Base-by-base conservation (phyloP, 2,797 vertebrate species). In the Hoplostethus mediterraneus region DNA sequence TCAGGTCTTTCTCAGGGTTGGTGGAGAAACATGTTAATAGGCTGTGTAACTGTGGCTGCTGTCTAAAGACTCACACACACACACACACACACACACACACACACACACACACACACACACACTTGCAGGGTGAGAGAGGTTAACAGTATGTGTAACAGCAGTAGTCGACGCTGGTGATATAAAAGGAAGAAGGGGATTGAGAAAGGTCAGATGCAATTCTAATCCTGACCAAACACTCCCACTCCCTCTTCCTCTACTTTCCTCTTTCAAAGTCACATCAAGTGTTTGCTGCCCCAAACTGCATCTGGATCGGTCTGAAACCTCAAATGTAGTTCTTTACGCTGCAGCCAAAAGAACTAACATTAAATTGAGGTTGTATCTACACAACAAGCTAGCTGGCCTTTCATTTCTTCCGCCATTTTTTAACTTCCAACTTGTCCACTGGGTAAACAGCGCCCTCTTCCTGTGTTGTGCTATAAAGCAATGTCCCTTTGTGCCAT, bases 141-240 rank as follows among this genome's bases (percentile, higher is more conserved):
- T 72, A 82, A 83, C 69, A 63, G 67, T 4, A 21, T 75, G 69
- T 63, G 63, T 78, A 55, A 77, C 78, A 80, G 63, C 63, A 67
- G 67, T n/a, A 63, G 75, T 65, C 79, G 63, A 49, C 67, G 73
- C 36, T 62, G 64, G 64, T 73, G 57, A 42, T 49, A 62, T 66
- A 72, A 73, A 73, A 73, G 81, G 81, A 74, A 75, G 73, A 63
- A 63, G 1, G 38, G 66, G 64, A 71, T 3, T 51, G 77, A 63
- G 62, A 82, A 82, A 84, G 85, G 88, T 90, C 77, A 83, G 75
- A 77, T 53, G 53, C 57, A 76, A 80, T 87, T 84, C 80, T 84
- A 80, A 86, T 75, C 67, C 38, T 49, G n/a, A 40, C 5, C 48
- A 59, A 42, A 58, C 53, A 2, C 38, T 67, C 63, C 70, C 78